These are phyloP conservation scores for Lamprotornis superbus DNA, from an alignment of 2,113 vertebrate genomes.

Conservation along the genomic window DNA sequence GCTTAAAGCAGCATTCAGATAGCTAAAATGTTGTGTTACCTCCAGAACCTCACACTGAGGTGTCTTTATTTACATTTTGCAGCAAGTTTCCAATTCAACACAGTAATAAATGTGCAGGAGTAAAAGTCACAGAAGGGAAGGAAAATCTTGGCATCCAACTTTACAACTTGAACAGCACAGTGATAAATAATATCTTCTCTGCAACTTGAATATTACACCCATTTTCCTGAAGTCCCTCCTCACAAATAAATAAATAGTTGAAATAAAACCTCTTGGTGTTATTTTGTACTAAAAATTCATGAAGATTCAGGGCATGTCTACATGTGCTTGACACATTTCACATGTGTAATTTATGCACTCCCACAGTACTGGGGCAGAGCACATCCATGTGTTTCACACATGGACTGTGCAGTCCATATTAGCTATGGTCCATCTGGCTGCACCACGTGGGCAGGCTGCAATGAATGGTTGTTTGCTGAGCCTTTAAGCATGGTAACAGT, in stretches of 20 bases:
- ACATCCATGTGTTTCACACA: constrained; percentile 75
- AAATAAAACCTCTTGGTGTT: neutral
- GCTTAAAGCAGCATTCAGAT: neutral
- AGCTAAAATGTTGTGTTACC: neutral
- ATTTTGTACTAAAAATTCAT: constrained; percentile 28
- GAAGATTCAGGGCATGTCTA: constrained; percentile 58
- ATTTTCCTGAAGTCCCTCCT: neutral
- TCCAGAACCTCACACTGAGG: neutral
- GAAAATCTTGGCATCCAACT: neutral
- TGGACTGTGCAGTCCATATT: constrained; percentile 66
- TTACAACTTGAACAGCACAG: neutral
- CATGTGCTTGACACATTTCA: constrained; percentile 73
- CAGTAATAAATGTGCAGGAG: constrained; percentile 4
- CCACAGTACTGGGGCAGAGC: constrained; percentile 47
- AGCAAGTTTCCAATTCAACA: neutral
- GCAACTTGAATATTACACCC: neutral
- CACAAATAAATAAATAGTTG: neutral
- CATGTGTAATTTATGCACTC: constrained; percentile 75
- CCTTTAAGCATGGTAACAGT: neutral
- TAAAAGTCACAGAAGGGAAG: constrained; percentile 25
- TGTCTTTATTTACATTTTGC: constrained; percentile 54
- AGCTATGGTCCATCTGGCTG: constrained; percentile 59
- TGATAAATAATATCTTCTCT: constrained; percentile 36
- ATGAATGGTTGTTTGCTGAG: neutral
- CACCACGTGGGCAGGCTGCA: constrained; percentile 37